Evolutionary conservation across 2,888 invertebrate genomes (phyloP).

Genomic region (Pollenia labialis): DNA sequence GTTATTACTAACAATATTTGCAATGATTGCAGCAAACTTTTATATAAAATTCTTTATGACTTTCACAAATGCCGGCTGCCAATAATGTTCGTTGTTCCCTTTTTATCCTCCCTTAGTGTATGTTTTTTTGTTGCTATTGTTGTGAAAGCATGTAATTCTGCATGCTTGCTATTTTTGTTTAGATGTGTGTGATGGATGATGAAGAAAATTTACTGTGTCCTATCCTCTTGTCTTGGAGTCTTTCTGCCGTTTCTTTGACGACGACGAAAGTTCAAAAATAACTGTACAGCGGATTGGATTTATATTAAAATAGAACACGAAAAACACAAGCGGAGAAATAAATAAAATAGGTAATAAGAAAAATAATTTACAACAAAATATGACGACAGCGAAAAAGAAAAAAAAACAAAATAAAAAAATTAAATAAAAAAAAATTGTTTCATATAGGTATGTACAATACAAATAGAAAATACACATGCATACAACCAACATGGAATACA

Average conservation of each 20-base stretch:
- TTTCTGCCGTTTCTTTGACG: conserved; percentile 48
- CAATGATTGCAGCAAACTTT: conserved; percentile 33
- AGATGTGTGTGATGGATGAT: conserved; percentile 22
- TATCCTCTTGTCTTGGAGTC: conserved; percentile 42
- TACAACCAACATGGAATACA: conserved; percentile 40
- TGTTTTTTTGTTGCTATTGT: conserved; percentile 20
- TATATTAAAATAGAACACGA: conserved; percentile 69
- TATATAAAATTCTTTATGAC: conserved; percentile 14
- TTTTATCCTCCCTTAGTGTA: neutral
- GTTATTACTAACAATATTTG: conserved; percentile 14
- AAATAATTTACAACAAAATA: conserved; percentile 65
- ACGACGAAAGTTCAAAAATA: conserved; percentile 68
- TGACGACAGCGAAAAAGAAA: conserved; percentile 53
- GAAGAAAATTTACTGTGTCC: conserved; percentile 31
- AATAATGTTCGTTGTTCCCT: conserved; percentile 21
- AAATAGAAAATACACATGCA: conserved; percentile 21
- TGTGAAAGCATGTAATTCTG: conserved; percentile 35
- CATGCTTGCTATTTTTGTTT: conserved; percentile 39
- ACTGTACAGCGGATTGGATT: conserved; percentile 64
- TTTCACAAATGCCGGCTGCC: conserved; percentile 46
- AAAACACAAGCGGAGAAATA: conserved; percentile 56
- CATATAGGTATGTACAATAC: too few relatives aligned
- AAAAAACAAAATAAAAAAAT: conserved; percentile 12
- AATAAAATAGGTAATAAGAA: conserved; percentile 26
- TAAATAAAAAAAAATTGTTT: neutral